These are phyloP conservation scores for Julus scanicus DNA, from an alignment of 2,888 invertebrate genomes.

Conservation along the genomic window DNA sequence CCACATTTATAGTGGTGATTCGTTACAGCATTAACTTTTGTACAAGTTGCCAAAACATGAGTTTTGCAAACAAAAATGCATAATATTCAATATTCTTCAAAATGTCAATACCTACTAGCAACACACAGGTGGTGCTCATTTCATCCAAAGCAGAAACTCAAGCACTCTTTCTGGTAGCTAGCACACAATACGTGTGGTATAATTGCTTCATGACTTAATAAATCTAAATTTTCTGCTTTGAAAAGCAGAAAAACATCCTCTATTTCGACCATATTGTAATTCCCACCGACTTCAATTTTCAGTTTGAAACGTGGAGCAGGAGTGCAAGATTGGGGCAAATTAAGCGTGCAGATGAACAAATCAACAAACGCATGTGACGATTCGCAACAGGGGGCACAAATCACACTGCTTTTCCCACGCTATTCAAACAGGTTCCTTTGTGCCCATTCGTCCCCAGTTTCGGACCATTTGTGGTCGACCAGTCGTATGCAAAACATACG, in stretches of 20 bases:
- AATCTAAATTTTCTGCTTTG: neutral
- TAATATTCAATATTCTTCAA: too few species aligned
- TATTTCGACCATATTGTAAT: neutral
- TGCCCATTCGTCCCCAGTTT: neutral
- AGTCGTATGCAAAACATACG: neutral
- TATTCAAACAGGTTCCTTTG: slow-evolving; percentile 24
- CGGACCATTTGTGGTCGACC: neutral
- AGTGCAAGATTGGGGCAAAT: slow-evolving; percentile 34
- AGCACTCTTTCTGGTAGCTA: neutral
- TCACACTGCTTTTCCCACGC: slow-evolving; percentile 3
- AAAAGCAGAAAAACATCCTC: slow-evolving; percentile 12
- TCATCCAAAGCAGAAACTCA: too few species aligned
- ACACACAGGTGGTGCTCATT: too few species aligned
- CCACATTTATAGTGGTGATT: too few species aligned
- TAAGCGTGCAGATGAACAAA: slow-evolving; percentile 34
- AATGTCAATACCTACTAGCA: too few species aligned
- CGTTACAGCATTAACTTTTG: too few species aligned
- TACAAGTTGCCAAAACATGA: too few species aligned
- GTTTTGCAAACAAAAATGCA: too few species aligned
- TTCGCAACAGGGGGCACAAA: slow-evolving; percentile 7
- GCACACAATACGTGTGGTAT: neutral
- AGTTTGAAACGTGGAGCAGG: neutral
- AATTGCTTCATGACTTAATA: slow-evolving; percentile 5
- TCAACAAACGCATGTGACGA: slow-evolving; percentile 7
- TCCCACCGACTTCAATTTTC: slow-evolving; percentile 1